These are phyloP conservation scores for Neosilurus hyrtlii DNA, from an alignment of 2,797 vertebrate species.

Conservation along the genomic window DNA sequence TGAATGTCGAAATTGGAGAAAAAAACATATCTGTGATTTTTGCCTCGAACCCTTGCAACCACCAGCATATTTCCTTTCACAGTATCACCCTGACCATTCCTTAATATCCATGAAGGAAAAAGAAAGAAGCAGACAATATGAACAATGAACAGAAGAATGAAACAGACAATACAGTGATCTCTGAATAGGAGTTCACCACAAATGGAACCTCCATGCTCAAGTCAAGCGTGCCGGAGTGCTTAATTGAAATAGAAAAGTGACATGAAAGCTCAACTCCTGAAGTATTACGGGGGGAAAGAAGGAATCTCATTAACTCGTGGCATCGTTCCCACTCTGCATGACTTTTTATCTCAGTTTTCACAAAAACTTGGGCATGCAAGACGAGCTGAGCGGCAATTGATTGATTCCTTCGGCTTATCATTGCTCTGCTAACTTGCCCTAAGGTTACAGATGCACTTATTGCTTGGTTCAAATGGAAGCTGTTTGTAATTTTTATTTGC, in stretches of 20 bases:
- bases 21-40: background rate
- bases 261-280: background rate
- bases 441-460: slow-evolving; percentile 30
- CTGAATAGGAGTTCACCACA: background rate
- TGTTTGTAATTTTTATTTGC: slow-evolving; percentile 41
- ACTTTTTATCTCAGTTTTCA: slow-evolving; percentile 26
- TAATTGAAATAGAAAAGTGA: slow-evolving; percentile 27
- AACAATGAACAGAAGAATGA: background rate
- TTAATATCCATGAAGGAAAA: background rate
- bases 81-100: background rate
- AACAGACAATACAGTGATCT: background rate
- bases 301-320: slow-evolving; percentile 22
- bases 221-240: slow-evolving; percentile 13
- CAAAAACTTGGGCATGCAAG: slow-evolving; percentile 5
- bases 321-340: background rate
- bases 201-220: background rate
- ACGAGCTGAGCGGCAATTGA: background rate
- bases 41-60: background rate
- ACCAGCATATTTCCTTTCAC: background rate
- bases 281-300: background rate
- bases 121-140: background rate
- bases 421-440: slow-evolving; percentile 16
- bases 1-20: background rate
- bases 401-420: slow-evolving; percentile 22
- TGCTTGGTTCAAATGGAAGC: slow-evolving; percentile 16